A percentile compares a stretch with the other conserved stretches of the same genome.
phyloP scores from a whole-genome alignment of 2,797 vertebrate species.

The Oceanodroma leucorhoa region DNA sequence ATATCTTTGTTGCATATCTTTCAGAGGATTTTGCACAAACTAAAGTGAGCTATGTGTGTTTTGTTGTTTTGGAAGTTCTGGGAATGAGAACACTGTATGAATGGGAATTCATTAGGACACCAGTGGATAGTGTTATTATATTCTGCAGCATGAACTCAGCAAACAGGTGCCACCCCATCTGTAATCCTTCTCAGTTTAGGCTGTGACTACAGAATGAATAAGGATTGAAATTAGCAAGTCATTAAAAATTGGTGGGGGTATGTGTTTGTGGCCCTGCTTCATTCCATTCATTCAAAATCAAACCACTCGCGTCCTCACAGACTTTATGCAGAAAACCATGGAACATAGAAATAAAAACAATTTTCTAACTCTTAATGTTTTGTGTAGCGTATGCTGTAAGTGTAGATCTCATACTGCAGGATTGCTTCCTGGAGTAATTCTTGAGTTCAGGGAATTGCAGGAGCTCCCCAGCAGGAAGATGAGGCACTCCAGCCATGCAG shows the following conservation, averaged over 20 bases:
- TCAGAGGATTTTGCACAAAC: not conserved
- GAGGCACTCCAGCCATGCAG: fast-evolving
- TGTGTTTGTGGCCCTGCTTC: not conserved
- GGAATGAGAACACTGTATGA: not conserved
- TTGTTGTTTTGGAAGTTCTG: not conserved
- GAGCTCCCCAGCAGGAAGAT: not conserved
- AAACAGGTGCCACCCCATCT: not conserved
- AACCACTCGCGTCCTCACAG: not conserved
- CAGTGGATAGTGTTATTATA: not conserved
- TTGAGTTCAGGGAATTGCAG: not conserved
- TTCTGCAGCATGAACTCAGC: not conserved
- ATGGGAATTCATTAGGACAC: not conserved
- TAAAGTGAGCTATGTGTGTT: not conserved
- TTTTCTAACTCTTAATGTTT: not conserved
- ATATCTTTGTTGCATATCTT: not conserved
- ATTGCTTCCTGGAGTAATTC: not conserved
- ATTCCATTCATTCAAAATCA: not conserved
- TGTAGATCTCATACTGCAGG: not conserved
- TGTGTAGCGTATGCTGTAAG: not conserved
- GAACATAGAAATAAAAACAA: not conserved
- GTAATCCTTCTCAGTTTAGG: not conserved
- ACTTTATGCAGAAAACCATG: not conserved
- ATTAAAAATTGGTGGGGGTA: not conserved
- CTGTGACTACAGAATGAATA: not conserved
- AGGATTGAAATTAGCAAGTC: not conserved